phyloP scores from a whole-genome alignment of 2,113 vertebrate genomes.

The Proteles cristata region DNA sequence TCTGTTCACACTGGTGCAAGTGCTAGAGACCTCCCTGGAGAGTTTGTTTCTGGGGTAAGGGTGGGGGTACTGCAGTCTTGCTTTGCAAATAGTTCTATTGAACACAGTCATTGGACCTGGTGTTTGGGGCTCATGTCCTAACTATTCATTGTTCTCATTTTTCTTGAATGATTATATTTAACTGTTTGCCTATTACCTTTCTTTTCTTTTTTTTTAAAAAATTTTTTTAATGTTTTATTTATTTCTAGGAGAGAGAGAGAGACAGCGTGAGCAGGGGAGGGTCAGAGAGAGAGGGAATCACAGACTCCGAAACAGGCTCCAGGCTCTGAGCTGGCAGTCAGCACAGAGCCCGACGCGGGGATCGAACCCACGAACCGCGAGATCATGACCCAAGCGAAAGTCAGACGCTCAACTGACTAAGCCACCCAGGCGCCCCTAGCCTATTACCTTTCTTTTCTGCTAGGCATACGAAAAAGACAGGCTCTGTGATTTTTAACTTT shows the following conservation, averaged over 20 bases:
- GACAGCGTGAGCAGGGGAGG: too few species aligned
- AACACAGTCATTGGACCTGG: background rate
- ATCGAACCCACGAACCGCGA: too few species aligned
- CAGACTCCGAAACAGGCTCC: too few species aligned
- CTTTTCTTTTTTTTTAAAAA: slow-evolving; percentile 24
- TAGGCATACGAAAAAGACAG: background rate
- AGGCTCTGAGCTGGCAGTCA: too few species aligned
- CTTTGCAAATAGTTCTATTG: background rate
- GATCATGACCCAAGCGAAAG: too few species aligned
- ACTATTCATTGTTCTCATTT: background rate
- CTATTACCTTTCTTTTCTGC: background rate
- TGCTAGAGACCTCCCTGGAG: background rate
- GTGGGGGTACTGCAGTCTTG: background rate
- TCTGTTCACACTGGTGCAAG: slow-evolving; percentile 40
- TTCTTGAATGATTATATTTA: background rate
- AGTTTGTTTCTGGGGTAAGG: background rate
- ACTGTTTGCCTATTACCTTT: background rate
- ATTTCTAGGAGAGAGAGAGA: too few species aligned
- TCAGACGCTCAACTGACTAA: too few species aligned
- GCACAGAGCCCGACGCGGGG: too few species aligned
- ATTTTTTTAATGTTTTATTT: too few species aligned
- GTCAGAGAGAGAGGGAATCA: too few species aligned
- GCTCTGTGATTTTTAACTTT: background rate
- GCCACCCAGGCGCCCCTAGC: too few species aligned
- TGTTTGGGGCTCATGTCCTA: background rate